phyloP scores from a whole-genome alignment of 2,888 invertebrate species.

The Perdita meconis region DNA sequence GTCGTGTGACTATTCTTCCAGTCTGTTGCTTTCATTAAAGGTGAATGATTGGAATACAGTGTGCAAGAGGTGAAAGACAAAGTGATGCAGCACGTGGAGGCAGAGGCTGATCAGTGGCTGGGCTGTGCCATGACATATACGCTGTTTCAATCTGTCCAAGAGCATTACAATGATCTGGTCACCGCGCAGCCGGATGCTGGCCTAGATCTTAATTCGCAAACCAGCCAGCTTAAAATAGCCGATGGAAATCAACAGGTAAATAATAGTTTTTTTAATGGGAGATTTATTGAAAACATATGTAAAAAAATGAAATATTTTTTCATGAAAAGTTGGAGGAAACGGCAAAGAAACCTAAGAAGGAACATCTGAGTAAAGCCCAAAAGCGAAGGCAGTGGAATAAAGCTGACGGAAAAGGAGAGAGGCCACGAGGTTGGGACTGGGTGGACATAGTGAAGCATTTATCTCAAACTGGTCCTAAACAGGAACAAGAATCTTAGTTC shows the following conservation, averaged over 20 bases:
- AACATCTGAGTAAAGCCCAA: slow-evolving; percentile 95
- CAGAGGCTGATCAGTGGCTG: slow-evolving; percentile 92
- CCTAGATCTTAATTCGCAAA: slow-evolving; percentile 83
- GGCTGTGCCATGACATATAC: slow-evolving; percentile 98
- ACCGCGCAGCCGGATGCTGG: slow-evolving; percentile 89
- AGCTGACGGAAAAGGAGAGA: slow-evolving; percentile 93
- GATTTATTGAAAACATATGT: background rate
- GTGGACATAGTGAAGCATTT: slow-evolving; percentile 98
- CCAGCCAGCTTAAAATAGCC: slow-evolving; percentile 86
- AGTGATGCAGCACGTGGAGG: slow-evolving; percentile 87
- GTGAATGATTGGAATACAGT: slow-evolving; percentile 84
- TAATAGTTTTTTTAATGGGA: background rate
- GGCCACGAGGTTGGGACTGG: slow-evolving; percentile 97
- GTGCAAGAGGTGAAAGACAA: slow-evolving; percentile 89
- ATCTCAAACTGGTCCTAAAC: slow-evolving; percentile 90
- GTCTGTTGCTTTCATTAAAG: slow-evolving; percentile 65
- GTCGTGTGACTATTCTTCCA: slow-evolving; percentile 62
- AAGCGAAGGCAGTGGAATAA: slow-evolving; percentile 95
- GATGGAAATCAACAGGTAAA: slow-evolving; percentile 84
- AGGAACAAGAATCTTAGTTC: slow-evolving; percentile 80
- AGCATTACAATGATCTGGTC: slow-evolving; percentile 90
- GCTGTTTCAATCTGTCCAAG: slow-evolving; percentile 95
- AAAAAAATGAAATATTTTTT: slow-evolving; percentile 4
- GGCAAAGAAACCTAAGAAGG: slow-evolving; percentile 89
- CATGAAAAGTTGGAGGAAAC: slow-evolving; percentile 77